These are phyloP conservation scores for Artibeus jamaicensis DNA, from an alignment of 2,797 vertebrate genomes.

Conservation along the genomic window DNA sequence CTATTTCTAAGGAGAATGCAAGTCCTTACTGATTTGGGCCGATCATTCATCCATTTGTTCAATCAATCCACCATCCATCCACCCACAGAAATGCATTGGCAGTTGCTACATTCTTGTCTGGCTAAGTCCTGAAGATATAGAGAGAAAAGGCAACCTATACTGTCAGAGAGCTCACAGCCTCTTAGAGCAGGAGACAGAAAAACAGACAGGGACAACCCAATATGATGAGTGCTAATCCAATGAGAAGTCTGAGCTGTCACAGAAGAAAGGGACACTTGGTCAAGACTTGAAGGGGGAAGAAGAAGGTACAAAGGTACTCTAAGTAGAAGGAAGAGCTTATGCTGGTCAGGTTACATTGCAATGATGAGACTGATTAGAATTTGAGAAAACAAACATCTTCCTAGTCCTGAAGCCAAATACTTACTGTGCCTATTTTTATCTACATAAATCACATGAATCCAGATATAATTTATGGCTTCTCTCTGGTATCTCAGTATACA, in stretches of 20 bases:
- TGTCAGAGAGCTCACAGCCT: not conserved
- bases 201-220: not conserved
- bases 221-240: not conserved
- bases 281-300: not conserved
- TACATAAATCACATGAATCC: slow-evolving; percentile 14
- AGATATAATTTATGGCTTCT: not conserved
- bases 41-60: not conserved
- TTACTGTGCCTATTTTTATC: slow-evolving; percentile 36
- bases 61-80: not conserved
- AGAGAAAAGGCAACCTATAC: not conserved
- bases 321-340: not conserved
- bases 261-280: not conserved
- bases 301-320: not conserved
- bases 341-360: not conserved
- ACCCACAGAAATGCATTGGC: not conserved
- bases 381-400: not conserved
- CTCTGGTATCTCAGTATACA: not conserved
- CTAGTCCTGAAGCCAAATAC: not conserved
- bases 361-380: not conserved
- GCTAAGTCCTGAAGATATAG: not conserved
- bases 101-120: not conserved
- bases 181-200: not conserved
- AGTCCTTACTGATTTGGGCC: not conserved
- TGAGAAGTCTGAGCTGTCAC: not conserved
- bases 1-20: slow-evolving; percentile 14